These are phyloP conservation scores for Cheilosia pagana DNA, from an alignment of 2,888 invertebrate genomes.

Conservation along the genomic window DNA sequence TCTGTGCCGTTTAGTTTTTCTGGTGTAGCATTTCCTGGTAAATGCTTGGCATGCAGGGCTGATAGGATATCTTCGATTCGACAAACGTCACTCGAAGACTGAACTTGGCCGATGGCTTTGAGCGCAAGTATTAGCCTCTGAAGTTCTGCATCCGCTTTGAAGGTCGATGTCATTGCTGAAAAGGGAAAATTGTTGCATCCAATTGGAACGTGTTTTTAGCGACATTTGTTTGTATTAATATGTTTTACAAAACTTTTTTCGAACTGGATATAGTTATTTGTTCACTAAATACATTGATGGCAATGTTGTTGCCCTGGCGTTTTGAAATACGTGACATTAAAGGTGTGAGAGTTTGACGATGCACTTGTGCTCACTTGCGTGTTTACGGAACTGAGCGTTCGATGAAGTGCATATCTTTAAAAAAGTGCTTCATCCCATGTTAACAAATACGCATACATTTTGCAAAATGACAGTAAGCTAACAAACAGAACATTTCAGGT, in stretches of 20 bases:
- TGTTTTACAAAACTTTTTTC: conserved; percentile 37
- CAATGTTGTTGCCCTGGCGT: neutral
- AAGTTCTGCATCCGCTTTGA: conserved; percentile 75
- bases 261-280: neutral
- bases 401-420: too few species aligned
- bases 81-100: conserved; percentile 81
- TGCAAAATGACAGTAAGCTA: too few species aligned
- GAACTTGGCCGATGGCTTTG: conserved; percentile 78
- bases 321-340: neutral
- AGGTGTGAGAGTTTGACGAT: neutral
- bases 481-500: too few species aligned
- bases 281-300: neutral
- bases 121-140: conserved; percentile 77
- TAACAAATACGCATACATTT: too few species aligned
- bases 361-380: neutral
- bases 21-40: conserved; percentile 85
- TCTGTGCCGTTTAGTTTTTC: conserved; percentile 87
- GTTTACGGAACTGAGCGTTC: too few species aligned
- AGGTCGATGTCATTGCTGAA: conserved; percentile 79
- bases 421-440: too few species aligned
- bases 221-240: conserved; percentile 26
- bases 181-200: conserved; percentile 82
- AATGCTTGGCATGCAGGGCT: conserved; percentile 78
- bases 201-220: conserved; percentile 80
- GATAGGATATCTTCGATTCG: conserved; percentile 79